phyloP scores from a whole-genome alignment of 2,113 vertebrate genomes.

The Pogonocichla stellata region DNA sequence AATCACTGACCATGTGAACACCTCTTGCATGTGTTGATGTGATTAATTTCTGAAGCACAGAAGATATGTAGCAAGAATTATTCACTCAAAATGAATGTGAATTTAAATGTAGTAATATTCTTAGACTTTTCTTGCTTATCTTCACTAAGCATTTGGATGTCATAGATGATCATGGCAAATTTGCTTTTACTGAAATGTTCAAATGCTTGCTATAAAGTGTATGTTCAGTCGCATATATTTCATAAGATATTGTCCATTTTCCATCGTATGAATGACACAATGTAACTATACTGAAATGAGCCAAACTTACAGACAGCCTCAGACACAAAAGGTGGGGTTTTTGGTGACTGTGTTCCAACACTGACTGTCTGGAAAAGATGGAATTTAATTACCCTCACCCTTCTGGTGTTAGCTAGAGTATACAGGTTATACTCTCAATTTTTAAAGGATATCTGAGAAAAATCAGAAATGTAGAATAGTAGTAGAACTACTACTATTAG shows the following conservation, averaged over 20 bases:
- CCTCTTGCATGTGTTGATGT: neutral
- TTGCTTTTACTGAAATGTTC: neutral
- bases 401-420: neutral
- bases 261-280: neutral
- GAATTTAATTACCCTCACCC: neutral
- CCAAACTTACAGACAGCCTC: neutral
- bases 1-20: neutral
- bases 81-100: neutral
- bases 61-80: neutral
- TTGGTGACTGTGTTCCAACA: neutral
- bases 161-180: neutral
- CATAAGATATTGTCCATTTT: neutral
- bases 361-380: neutral
- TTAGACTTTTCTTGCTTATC: neutral
- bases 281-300: neutral
- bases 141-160: neutral
- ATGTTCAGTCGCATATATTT: neutral
- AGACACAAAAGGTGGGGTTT: neutral
- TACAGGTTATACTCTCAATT: neutral
- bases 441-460: slow-evolving; percentile 5
- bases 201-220: neutral
- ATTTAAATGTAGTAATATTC: neutral
- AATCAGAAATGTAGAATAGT: neutral
- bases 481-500: neutral
- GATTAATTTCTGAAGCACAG: neutral